phyloP scores from a whole-genome alignment of 2,797 vertebrate species.

The Atherinosoma microstoma region DNA sequence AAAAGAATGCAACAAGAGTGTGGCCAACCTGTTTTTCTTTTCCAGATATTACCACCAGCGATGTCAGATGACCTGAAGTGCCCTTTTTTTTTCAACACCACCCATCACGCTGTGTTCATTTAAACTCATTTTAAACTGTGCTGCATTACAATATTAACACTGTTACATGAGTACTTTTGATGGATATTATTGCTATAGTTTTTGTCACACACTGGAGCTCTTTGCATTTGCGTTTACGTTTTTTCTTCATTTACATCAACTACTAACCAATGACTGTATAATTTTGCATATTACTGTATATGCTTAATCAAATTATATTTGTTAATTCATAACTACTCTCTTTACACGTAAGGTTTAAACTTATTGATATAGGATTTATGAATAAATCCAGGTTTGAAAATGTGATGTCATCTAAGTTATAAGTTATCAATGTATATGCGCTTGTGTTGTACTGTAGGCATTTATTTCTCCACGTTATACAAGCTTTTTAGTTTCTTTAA shows the following conservation, averaged over 20 bases:
- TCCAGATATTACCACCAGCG: neutral
- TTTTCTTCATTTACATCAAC: too few relatives aligned
- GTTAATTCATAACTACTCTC: neutral
- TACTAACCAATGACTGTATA: neutral
- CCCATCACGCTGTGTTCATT: neutral
- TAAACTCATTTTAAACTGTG: neutral
- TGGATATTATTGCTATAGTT: neutral
- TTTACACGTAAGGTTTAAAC: neutral
- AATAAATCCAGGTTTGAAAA: conserved; percentile 8
- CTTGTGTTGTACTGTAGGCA: neutral
- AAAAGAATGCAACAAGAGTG: neutral
- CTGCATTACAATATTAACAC: neutral
- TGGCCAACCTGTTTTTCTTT: neutral
- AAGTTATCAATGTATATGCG: neutral
- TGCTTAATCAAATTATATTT: neutral
- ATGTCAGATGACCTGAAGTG: conserved; percentile 5
- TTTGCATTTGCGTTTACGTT: too few relatives aligned
- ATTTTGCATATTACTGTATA: neutral
- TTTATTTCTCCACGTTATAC: neutral
- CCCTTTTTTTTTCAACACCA: neutral
- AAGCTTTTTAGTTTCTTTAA: conserved; percentile 30
- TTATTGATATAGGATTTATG: neutral
- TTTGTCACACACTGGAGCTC: neutral
- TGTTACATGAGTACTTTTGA: neutral
- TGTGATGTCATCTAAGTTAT: neutral